A percentile compares a stretch with the other conserved stretches of the same genome.
These are phyloP conservation scores for Saiga tatarica DNA, from an alignment of 2,113 vertebrate species.

Conservation along the genomic window DNA sequence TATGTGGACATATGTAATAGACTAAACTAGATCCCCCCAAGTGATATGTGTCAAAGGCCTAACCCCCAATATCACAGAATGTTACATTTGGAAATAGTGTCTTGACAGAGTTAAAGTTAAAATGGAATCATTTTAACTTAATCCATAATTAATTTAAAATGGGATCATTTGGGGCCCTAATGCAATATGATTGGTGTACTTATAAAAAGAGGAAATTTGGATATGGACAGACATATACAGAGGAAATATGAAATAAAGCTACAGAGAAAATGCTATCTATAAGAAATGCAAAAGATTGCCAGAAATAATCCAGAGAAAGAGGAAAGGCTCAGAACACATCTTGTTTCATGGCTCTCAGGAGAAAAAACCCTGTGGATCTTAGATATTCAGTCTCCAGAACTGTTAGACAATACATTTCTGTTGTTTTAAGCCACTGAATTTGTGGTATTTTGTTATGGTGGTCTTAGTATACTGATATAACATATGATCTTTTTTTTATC, in stretches of 20 bases:
- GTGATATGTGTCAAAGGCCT: not conserved
- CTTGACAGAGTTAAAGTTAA: not conserved
- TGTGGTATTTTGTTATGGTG: not conserved
- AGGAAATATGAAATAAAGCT: not conserved
- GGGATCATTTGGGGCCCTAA: not conserved
- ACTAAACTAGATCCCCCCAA: not conserved
- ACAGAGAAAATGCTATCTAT: not conserved
- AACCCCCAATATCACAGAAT: not conserved
- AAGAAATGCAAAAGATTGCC: not conserved
- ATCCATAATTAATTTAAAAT: not conserved
- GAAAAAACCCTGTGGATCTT: not conserved
- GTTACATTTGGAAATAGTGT: not conserved
- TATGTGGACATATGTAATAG: not conserved
- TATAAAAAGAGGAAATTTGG: not conserved
- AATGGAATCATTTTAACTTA: not conserved
- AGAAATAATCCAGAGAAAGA: not conserved
- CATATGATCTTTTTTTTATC: not conserved
- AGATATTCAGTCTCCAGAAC: not conserved
- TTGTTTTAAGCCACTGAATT: not conserved
- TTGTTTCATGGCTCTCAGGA: not conserved
- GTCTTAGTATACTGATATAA: not conserved
- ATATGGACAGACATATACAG: not conserved
- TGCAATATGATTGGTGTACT: not conserved
- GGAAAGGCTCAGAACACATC: not conserved
- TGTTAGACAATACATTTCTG: not conserved